These are phyloP conservation scores for Synanthedon andrenaeformis DNA, from an alignment of 2,888 invertebrate species.

Conservation along the genomic window DNA sequence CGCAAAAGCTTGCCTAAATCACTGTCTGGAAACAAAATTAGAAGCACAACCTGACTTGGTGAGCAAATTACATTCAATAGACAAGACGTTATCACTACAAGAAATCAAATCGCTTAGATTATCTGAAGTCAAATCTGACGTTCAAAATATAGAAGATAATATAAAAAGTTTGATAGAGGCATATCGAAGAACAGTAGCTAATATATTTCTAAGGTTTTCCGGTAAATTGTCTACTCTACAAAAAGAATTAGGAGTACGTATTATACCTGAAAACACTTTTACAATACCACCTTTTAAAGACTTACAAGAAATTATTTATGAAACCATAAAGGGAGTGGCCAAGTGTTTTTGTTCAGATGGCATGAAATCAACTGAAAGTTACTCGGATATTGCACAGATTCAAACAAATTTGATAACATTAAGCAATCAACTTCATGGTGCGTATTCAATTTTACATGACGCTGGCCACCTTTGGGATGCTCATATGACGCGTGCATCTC, in stretches of 20 bases:
- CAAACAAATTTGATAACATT: slow-evolving; percentile 1
- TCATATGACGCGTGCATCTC: slow-evolving; percentile 41
- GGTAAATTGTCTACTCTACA: slow-evolving; percentile 27
- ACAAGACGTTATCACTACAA: slow-evolving; percentile 12
- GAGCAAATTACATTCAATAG: slow-evolving; percentile 1
- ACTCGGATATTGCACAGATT: neutral
- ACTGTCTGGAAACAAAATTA: slow-evolving; percentile 6
- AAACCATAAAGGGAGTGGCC: neutral
- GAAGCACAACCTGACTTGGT: too few relatives aligned
- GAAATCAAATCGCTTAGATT: slow-evolving; percentile 7
- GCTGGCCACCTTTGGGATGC: slow-evolving; percentile 48
- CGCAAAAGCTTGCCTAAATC: slow-evolving; percentile 35
- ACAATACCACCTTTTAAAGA: slow-evolving; percentile 5
- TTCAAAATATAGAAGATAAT: slow-evolving; percentile 2
- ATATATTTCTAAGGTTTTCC: slow-evolving; percentile 27
- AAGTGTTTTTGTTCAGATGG: neutral
- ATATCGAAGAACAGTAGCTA: slow-evolving; percentile 31
- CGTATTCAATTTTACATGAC: slow-evolving; percentile 35
- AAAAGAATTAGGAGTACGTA: slow-evolving; percentile 8
- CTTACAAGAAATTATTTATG: slow-evolving; percentile 22
- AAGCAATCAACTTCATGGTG: slow-evolving; percentile 38
- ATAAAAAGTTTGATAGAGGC: slow-evolving; percentile 28
- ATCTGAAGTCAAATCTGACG: neutral
- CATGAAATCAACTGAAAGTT: neutral
- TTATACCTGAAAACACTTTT: neutral